Base-by-base conservation (phyloP, 2,888 invertebrate species). In the Altica lythri region DNA sequence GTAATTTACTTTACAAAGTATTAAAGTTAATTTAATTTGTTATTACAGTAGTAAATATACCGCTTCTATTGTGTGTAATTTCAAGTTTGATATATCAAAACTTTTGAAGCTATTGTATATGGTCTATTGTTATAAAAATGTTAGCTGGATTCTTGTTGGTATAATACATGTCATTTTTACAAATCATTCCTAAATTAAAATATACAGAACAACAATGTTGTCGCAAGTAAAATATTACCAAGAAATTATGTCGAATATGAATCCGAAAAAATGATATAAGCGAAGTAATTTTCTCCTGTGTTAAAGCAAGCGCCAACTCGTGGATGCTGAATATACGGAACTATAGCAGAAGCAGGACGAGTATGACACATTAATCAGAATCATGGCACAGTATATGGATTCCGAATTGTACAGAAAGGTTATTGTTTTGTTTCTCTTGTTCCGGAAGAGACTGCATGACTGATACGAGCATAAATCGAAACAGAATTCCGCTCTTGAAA, bases 381-480 rank as follows among this genome's bases (percentile, higher is more conserved):
- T 49, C 49, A 40, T 49, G 35, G 49, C 49, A 40, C 40, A 30
- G 14, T 49, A 49, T 49, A 49, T 49, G 40, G 49, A 49, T 49
- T 49, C 40, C 40, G 49, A 49, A 49, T 40, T 49, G 49, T 49
- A 49, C 49, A 49, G 40, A 49, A 50, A 42, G 51, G 46, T 55
- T 47, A 46, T 50, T 47, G 55, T 55, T 50, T 55, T 47, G 55
- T 51, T 55, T 55, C 45, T 47, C 38, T 51, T 50, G 43, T 51
- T 43, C 46, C 55, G 55, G 55, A 55, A 55, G 46, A 34, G 55
- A 40, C 55, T 55, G 51, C 51, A 55, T 55, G 53, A 48, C 27
- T 53, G 55, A 55, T 47, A 47, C 43, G 42, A 50, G 43, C 55
- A 55, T 55, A 55, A 55, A 55, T 55, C 55, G 55, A 42, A 47